Percentiles rank a stretch among this genome's conserved stretches.
Evolutionary conservation across 2,113 vertebrate species (phyloP).

Genomic region (Odontesthes bonariensis): DNA sequence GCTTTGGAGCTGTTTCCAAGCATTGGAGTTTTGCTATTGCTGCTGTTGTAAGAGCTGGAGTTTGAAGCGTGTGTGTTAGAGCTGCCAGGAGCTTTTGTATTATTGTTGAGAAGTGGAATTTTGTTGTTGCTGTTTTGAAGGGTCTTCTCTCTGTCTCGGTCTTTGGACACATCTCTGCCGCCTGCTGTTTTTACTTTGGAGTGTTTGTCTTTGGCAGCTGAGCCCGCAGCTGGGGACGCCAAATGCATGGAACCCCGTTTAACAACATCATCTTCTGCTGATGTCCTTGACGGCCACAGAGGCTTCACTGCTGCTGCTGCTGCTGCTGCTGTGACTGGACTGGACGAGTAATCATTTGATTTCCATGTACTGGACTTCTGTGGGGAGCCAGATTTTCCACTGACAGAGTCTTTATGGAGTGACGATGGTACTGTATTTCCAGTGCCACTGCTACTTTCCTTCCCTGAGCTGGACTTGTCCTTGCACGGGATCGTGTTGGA

Average conservation of each 20-base stretch:
- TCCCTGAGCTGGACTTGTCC: conserved; percentile 76
- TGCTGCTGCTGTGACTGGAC: conserved; percentile 61
- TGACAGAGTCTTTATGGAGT: conserved; percentile 80
- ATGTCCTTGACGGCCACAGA: conserved; percentile 70
- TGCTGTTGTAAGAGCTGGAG: conserved; percentile 71
- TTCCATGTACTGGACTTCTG: conserved; percentile 77
- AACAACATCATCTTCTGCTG: conserved; percentile 72
- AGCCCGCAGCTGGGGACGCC: conserved; percentile 59
- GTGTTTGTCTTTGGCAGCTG: conserved; percentile 83
- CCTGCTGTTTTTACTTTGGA: conserved; percentile 77
- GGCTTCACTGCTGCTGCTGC: conserved; percentile 66
- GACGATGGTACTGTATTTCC: conserved; percentile 75
- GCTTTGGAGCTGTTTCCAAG: conserved; percentile 73
- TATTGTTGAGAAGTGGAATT: conserved; percentile 72
- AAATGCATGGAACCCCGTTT: conserved; percentile 73
- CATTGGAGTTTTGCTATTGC: conserved; percentile 69
- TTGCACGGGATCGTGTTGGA: conserved; percentile 69
- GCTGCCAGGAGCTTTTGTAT: conserved; percentile 67
- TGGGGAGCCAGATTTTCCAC: conserved; percentile 71
- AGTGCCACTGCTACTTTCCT: conserved; percentile 79
- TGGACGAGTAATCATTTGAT: conserved; percentile 75
- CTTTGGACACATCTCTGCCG: conserved; percentile 80
- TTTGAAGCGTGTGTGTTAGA: conserved; percentile 51
- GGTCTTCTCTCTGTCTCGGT: conserved; percentile 75
- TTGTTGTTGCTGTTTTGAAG: conserved; percentile 76